Evolutionary conservation across 2,888 invertebrate species (phyloP).

Genomic region (Temnothorax unifasciatus): DNA sequence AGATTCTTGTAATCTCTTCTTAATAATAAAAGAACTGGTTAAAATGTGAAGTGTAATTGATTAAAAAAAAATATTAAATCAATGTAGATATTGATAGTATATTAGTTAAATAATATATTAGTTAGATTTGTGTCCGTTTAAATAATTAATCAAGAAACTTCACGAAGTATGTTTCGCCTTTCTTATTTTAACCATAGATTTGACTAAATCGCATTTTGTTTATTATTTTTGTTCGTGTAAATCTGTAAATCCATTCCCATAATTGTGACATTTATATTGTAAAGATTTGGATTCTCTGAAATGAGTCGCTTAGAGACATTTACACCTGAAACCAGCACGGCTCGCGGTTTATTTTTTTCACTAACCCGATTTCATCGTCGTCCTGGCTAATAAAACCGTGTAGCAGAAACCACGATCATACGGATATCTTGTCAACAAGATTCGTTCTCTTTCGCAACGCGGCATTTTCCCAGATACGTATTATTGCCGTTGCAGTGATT

Average conservation of each 20-base stretch:
- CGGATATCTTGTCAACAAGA: conserved; percentile 4
- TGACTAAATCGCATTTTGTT: neutral
- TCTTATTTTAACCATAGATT: neutral
- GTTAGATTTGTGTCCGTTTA: neutral
- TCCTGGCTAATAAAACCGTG: conserved; percentile 13
- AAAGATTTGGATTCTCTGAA: neutral
- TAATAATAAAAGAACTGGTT: neutral
- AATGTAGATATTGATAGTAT: neutral
- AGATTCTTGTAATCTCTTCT: neutral
- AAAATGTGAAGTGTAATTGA: neutral
- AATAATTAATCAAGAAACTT: conserved; percentile 8
- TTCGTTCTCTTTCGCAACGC: conserved; percentile 11
- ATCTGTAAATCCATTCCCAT: neutral
- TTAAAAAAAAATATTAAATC: neutral
- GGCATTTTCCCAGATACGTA: neutral
- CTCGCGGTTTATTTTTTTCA: neutral
- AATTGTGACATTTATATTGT: neutral
- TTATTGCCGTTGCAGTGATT: conserved; percentile 22
- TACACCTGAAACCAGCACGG: neutral
- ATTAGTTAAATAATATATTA: no score
- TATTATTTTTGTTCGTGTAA: neutral
- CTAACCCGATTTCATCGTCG: conserved; percentile 20
- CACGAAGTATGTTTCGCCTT: neutral
- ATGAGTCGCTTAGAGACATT: conserved; percentile 2
- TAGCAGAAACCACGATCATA: neutral